Base-by-base conservation (phyloP, 2,113 vertebrate genomes). In the Eubucco bourcierii region DNA sequence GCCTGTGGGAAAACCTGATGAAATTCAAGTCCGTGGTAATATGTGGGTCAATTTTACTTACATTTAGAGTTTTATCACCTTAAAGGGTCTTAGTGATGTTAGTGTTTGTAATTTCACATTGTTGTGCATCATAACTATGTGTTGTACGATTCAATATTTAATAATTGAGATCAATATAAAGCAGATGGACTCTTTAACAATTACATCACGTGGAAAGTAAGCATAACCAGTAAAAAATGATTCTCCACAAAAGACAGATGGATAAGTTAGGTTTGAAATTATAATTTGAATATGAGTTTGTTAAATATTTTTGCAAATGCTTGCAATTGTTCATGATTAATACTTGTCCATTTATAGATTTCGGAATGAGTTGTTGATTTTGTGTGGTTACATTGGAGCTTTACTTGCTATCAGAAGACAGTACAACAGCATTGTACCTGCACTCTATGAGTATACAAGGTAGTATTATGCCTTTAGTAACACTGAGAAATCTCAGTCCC, bases 391-490 rank as follows among this genome's bases (percentile, higher is more conserved):
- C 7, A 19, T 97, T 34, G 99, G 99, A 65, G 99, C 98, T n/a
- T 96, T 99, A 66, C 96, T 99, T 84, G 99, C 99, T 83, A 98
- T 99, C 84, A 97, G 98, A 90, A 98, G 98, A 93, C 97, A 98
- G 27, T 99, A 99, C 94, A 97, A 91, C 73, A 99, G 98, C 95
- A 98, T 99, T n/a, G 98, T 99, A 24, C 99, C 99, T 55, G 98
- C 99, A 50, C 98, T 99, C 67, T 99, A 99, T 58, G 99, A 99
- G 75, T 99, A 99, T 66, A 99, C 99, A 65, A 99, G 99, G 99
- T 99, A 98, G 79, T 61, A 24, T 10, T 60, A 13, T 27, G 7
- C 37, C 78, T 80, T 67, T 20, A 55, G 53, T 78, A 84, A n/a
- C 14, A 67, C 34, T 37, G 29, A 34, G 41, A 50, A 17, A 60